Conservation (phyloP, 1,140 invertebrate genomes). For the Matsumurasca onukii region DNA sequence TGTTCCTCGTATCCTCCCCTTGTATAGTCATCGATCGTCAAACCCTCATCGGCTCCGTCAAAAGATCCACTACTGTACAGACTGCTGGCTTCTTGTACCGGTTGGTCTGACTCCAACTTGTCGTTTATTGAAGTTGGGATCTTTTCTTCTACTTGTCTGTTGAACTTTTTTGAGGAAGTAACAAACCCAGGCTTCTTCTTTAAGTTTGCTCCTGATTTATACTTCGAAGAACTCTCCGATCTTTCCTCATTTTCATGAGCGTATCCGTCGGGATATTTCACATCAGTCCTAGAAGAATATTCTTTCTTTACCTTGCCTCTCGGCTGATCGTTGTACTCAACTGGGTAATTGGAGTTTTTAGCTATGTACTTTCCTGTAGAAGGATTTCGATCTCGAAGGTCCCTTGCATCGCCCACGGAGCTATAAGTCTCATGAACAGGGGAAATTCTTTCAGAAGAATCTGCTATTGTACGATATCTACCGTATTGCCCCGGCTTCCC, state of each 20-base stretch:
- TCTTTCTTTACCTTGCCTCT: constrained; percentile 6
- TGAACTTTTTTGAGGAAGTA: not conserved
- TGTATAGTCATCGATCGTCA: not conserved
- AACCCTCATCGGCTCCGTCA: not conserved
- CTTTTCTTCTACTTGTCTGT: not conserved
- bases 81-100: constrained; percentile 18
- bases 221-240: constrained; percentile 24
- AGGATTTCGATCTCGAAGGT: too few relatives aligned
- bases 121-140: not conserved
- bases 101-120: not conserved
- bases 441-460: too few relatives aligned
- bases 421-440: too few relatives aligned
- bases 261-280: constrained; percentile 26
- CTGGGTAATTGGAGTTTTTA: too few relatives aligned
- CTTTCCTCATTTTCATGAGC: constrained; percentile 18
- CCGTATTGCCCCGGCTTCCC: constrained; percentile 14
- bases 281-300: constrained; percentile 24
- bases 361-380: too few relatives aligned
- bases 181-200: constrained; percentile 1
- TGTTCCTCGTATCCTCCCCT: not conserved
- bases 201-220: constrained; percentile 5
- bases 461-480: not conserved
- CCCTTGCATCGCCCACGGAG: too few relatives aligned
- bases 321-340: not conserved
- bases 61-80: not conserved